phyloP scores from a whole-genome alignment of 2,113 vertebrate genomes.

The Acrocephalus arundinaceus region DNA sequence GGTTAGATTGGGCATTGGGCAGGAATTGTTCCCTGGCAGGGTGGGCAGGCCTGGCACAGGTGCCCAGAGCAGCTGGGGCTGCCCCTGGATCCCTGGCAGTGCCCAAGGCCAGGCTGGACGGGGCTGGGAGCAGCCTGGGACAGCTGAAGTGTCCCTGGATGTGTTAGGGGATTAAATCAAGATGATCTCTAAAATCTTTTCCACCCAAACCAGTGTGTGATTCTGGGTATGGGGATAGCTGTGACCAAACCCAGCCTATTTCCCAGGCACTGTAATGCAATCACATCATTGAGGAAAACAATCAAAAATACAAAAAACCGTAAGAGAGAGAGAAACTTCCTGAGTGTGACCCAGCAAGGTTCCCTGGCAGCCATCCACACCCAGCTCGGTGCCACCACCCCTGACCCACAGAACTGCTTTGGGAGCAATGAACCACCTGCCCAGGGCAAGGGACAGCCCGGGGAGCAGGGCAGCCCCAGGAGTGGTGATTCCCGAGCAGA shows the following conservation, averaged over 20 bases:
- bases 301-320: background rate
- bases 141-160: background rate
- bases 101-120: fast-evolving
- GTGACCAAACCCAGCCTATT: background rate
- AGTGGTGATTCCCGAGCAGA: fast-evolving
- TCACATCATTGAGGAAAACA: background rate
- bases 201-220: background rate
- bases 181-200: background rate
- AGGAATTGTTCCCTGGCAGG: background rate
- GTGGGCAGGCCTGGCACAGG: background rate
- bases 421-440: fast-evolving
- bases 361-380: background rate
- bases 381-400: background rate
- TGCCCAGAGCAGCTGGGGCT: background rate
- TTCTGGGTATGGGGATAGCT: fast-evolving
- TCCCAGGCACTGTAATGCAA: background rate
- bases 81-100: background rate
- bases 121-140: background rate
- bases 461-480: no score
- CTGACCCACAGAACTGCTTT: fast-evolving
- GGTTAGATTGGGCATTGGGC: background rate
- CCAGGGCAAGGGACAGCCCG: no score
- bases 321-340: background rate
- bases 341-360: fast-evolving
- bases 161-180: background rate